Base-by-base conservation (phyloP, 1,140 invertebrate genomes). In the Hestina assimilis region DNA sequence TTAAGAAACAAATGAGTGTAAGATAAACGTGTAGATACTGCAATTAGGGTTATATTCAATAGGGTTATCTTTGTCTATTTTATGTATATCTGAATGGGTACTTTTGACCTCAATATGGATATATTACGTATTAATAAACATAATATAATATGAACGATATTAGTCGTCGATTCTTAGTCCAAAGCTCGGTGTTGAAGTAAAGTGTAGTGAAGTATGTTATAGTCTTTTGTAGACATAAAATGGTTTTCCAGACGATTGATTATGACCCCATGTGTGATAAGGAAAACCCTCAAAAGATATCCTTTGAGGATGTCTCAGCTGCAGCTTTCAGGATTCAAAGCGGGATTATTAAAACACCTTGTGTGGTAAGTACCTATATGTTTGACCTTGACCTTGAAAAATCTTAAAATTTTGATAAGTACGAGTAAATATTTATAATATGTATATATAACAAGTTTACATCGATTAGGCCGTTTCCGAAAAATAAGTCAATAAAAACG, bases 291-390 rank as follows among this genome's bases (percentile, higher is more conserved):
- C 89, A 92, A 21, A 90, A 86, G 57, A 92, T 98, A 12, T 90
- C 91, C 3, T 98, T 98, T 80, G 93, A 96, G 72, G 96, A 98
- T 79, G 93, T 98, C 12, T 96, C 95, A 9, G 95, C 95, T 4
- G 97, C 97, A 0, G 94, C 96, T 0, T 98, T 94, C 78, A 94
- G 95, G 75, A 96, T 98, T 26, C 95, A 94, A 79, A 92, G 90
- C 66, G 96, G 96, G 9, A 92, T 98, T 35, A 89, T 94, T 31
- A 91, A 92, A 58, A 97, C 96, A 28, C 95, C 96, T 29, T 97
- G 96, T 78, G 92, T 93, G 66, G 96, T 97, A 91, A 91, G 91
- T 87, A 53, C 5, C 21, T 31, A 42, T 38, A 51, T 50, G 60
- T 15, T 4, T 26, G 24, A 8, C 24, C 2, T n/a, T n/a, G n/a